Evolutionary conservation across 2,113 vertebrate species (phyloP).

Genomic region (Xenopus laevis): DNA sequence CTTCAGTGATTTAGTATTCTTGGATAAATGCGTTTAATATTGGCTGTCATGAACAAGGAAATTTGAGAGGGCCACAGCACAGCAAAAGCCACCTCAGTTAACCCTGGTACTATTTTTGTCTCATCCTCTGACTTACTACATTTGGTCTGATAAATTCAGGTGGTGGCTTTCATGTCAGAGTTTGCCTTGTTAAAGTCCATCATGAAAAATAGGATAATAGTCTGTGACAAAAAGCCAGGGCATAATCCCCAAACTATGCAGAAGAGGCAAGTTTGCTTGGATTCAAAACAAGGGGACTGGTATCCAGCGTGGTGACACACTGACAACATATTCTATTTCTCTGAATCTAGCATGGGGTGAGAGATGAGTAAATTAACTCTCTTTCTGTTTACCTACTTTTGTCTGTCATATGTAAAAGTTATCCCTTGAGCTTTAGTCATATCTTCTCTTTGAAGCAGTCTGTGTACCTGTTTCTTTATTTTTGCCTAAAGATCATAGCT

Average conservation of each 20-base stretch:
- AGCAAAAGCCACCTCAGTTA: conserved; percentile 3
- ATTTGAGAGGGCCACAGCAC: background rate
- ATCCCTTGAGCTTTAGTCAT: conserved; percentile 16
- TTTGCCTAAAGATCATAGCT: conserved; percentile 37
- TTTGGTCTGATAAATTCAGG: background rate
- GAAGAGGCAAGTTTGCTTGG: conserved; percentile 30
- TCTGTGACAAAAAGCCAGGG: conserved; percentile 6
- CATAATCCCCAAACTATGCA: conserved; percentile 28
- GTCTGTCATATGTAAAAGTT: conserved; percentile 13
- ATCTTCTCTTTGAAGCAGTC: conserved; percentile 26
- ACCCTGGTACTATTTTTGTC: background rate
- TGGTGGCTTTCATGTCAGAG: background rate
- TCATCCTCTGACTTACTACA: background rate
- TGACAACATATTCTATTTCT: conserved; percentile 20
- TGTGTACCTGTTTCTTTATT: conserved; percentile 11
- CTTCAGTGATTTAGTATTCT: background rate
- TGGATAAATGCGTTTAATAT: conserved; percentile 23
- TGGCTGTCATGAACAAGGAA: conserved; percentile 4
- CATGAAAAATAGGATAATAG: conserved; percentile 22
- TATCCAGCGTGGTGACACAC: conserved; percentile 27
- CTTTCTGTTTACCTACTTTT: conserved; percentile 18
- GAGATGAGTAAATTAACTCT: conserved; percentile 2
- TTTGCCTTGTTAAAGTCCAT: conserved; percentile 1
- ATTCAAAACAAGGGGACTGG: conserved; percentile 14
- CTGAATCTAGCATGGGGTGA: background rate